Base-by-base conservation (phyloP, 1,140 invertebrate species). In the Rhynchophorus ferrugineus region DNA sequence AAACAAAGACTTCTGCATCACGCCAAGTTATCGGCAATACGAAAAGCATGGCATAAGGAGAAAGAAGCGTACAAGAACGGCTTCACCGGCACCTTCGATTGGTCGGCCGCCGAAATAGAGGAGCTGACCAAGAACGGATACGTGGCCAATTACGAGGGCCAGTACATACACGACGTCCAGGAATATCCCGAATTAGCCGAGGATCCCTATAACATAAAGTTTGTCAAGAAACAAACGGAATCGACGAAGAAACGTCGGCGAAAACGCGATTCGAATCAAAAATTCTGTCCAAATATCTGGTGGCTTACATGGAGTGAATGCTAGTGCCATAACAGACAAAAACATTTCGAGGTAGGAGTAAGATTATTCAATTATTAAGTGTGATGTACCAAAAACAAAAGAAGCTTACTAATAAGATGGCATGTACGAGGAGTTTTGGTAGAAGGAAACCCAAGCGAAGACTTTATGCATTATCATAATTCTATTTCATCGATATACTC, bases 121-220 rank as follows among this genome's bases (percentile, higher is more conserved):
- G 89, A 93, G 68, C 57, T 68, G 13, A 72, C 89, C 48, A 91
- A 94, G 61, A 73, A 79, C 44, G 91, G 90, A 9, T 83, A 82
- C 60, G 85, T 87, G 9, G 76, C 81, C 3, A 87, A 83, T 58
- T 95, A 93, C 71, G 87, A 93, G 62, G 89, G 87, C 41, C 85
- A 92, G 62, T 95, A 94, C 73, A 84, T 91, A 50, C 89, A 94
- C 68, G 88, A 93, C 64, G 84, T 92, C 13, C 81, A 85, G 59
- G 73, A 83, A 13, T 95, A 91, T 74, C 91, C 93, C 0, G 89
- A 95, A 67, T 75, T 97, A 9, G 88, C 91, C 9, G 93, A 96
- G 72, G 94, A 97, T 75, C 91, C 92, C 1, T 94, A 89, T 71
- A 96, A 95, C 73, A 83, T 98, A 44, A 81, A 84, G 59, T 92